phyloP scores from a whole-genome alignment of 2,113 vertebrate species.

The Rhea americana region DNA sequence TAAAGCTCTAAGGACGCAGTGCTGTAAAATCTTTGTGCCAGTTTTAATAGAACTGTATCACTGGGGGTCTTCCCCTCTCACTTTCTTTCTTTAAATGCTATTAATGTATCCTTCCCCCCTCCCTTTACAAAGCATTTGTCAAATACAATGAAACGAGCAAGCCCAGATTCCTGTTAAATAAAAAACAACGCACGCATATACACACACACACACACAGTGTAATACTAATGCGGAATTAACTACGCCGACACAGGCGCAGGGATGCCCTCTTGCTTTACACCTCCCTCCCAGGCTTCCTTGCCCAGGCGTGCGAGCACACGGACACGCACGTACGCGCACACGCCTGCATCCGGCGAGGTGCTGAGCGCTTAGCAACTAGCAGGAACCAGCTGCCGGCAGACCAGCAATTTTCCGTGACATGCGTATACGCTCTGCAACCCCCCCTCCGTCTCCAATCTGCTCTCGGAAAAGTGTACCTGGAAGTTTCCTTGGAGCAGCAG shows the following conservation, averaged over 20 bases:
- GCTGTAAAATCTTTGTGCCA: background rate
- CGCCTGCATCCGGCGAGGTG: background rate
- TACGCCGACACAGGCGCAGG: fast-evolving
- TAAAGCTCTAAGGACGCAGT: background rate
- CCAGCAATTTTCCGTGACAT: fast-evolving
- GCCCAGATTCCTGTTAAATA: background rate
- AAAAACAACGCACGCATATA: background rate
- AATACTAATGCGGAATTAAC: fast-evolving
- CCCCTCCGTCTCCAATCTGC: background rate
- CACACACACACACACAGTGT: background rate
- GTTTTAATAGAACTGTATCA: background rate
- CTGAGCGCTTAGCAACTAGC: background rate
- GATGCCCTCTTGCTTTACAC: background rate
- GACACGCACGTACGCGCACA: background rate
- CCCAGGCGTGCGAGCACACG: background rate
- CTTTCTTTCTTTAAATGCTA: background rate
- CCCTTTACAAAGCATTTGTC: background rate
- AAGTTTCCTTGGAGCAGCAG: background rate
- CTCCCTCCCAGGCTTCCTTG: fast-evolving
- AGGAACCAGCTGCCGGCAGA: background rate
- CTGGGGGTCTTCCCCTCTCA: background rate
- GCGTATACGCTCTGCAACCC: background rate
- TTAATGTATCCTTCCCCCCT: background rate
- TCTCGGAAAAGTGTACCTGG: fast-evolving
- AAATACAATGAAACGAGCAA: background rate